Base-by-base conservation (phyloP, 2,797 vertebrate genomes). In the Esox lucius region DNA sequence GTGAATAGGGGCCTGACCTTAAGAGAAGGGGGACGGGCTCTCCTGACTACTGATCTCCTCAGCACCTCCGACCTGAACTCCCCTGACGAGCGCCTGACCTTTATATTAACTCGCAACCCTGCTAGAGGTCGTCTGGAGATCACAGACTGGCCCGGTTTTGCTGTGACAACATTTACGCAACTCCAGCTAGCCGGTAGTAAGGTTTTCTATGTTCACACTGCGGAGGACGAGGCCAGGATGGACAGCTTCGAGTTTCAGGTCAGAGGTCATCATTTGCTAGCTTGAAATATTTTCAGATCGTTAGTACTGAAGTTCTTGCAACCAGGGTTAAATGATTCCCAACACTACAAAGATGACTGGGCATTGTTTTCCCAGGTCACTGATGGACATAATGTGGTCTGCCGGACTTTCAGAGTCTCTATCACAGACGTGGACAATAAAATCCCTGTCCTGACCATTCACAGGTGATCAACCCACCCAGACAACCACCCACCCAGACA, bases 231-330 rank as follows among this genome's bases (percentile, higher is more conserved):
- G 73, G 75, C 90, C 65, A 93, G 93, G 78, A 91, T 87, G 84
- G 92, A 94, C 74, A 91, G 87, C 67, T 94, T 94, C 85, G 92
- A 93, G 77, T 91, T 94, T 82, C 90, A 90, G 11, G 59, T 62
- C 22, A 24, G 59, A 24, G 12, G 22, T 39, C 35, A 39, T 39
- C 35, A 39, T 39, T 39, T 6, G 35, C 39, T 39, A 5, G 4
- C 35, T 39, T 53, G 17, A 53, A 53, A 5, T 53, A 53, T 53
- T 53, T n/a, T n/a, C 5, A 53, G 16, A 19, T 53, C 7, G n/a
- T 19, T 2, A n/a, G 49, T 16, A 15, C 48, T 49, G 48, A 39
- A 39, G 35, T 6, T 39, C 35, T 39, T 39, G 35, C 35, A 39
- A 39, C 35, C 35, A 39, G 35, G 35, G 35, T 39, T 39, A 39